A percentile compares a stretch with the other conserved stretches of the same genome.
Evolutionary conservation across 2,888 invertebrate genomes (phyloP).

Genomic region (Epirrhoe alternata): DNA sequence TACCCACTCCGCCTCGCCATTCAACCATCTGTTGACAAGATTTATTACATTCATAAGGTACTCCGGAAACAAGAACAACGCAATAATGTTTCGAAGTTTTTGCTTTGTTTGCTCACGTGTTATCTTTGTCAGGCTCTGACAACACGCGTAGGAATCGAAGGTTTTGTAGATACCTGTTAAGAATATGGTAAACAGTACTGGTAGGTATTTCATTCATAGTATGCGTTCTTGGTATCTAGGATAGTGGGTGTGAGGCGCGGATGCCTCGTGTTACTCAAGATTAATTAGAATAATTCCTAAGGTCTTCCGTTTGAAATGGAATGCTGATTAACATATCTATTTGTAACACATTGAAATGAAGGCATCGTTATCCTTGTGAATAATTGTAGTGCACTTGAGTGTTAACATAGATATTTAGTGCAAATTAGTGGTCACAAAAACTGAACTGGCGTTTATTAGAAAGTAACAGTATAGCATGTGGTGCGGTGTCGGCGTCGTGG

Average conservation of each 20-base stretch:
- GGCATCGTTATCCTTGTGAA: background rate
- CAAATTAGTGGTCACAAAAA: conserved; percentile 23
- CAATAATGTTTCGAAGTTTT: conserved; percentile 39
- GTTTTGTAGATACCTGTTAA: conserved; percentile 55
- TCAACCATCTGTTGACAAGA: conserved; percentile 68
- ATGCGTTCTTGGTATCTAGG: conserved; percentile 46
- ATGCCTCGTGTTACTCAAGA: conserved; percentile 49
- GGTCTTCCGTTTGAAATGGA: conserved; percentile 52
- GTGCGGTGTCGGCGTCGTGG: conserved; percentile 50
- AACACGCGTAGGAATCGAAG: conserved; percentile 62
- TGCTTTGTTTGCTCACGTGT: conserved; percentile 48
- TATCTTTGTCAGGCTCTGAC: conserved; percentile 53
- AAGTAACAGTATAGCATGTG: conserved; percentile 59
- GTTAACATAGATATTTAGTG: background rate
- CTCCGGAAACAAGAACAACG: conserved; percentile 38
- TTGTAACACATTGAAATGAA: conserved; percentile 17
- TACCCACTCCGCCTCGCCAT: conserved; percentile 76
- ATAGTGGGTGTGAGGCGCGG: conserved; percentile 53
- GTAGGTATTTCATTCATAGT: conserved; percentile 37
- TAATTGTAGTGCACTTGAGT: background rate
- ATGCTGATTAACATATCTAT: conserved; percentile 43
- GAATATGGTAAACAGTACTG: conserved; percentile 53
- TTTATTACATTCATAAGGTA: conserved; percentile 40
- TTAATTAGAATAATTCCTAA: conserved; percentile 55
- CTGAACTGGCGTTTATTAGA: conserved; percentile 58